Percentiles rank a stretch among this genome's conserved stretches.
These are phyloP conservation scores for Salvelinus sp. DNA, from an alignment of 2,113 vertebrate genomes.

Conservation along the genomic window DNA sequence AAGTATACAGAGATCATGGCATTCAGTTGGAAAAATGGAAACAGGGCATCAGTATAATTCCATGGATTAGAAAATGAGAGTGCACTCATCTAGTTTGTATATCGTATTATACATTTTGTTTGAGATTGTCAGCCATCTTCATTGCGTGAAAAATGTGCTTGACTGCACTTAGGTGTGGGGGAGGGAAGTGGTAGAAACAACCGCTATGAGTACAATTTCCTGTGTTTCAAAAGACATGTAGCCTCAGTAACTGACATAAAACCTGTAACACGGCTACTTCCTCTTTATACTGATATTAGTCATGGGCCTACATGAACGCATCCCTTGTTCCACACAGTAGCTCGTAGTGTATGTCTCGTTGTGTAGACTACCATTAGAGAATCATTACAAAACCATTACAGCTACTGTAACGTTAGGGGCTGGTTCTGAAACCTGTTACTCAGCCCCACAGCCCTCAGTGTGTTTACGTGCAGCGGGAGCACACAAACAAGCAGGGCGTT, in stretches of 20 bases:
- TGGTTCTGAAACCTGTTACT: slow-evolving; percentile 1
- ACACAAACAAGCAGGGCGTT: too few relatives aligned
- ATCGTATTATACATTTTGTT: too few relatives aligned
- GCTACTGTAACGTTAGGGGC: background rate
- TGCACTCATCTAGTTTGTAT: too few relatives aligned
- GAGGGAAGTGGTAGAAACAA: background rate
- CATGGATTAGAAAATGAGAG: too few relatives aligned
- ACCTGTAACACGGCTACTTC: background rate
- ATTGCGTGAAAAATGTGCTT: too few relatives aligned
- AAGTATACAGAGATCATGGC: too few relatives aligned
- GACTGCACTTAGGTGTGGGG: background rate
- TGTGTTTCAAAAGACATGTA: background rate
- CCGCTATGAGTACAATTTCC: background rate
- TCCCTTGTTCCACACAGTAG: too few relatives aligned
- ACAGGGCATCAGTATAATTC: too few relatives aligned
- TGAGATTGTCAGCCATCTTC: too few relatives aligned
- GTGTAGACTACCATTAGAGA: background rate
- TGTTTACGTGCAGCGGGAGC: background rate
- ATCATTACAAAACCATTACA: background rate
- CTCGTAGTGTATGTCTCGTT: background rate
- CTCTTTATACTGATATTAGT: background rate
- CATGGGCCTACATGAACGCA: too few relatives aligned
- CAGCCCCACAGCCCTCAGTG: too few relatives aligned
- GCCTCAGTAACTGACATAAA: background rate
- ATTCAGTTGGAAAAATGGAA: too few relatives aligned